phyloP scores from a whole-genome alignment of 1,140 invertebrate species.

The Aphis craccivora region DNA sequence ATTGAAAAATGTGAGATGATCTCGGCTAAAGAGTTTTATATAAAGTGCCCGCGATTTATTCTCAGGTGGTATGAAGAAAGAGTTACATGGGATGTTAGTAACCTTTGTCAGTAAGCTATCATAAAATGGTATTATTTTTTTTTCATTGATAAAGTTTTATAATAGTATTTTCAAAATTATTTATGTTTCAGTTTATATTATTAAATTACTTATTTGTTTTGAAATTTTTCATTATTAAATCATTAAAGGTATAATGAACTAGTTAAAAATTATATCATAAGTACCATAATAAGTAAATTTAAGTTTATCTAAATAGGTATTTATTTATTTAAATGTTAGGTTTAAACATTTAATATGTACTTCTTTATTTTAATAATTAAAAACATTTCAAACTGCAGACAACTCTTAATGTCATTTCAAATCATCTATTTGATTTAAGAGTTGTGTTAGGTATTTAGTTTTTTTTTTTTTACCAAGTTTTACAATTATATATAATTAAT shows the following conservation, averaged over 20 bases:
- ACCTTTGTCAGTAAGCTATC: neutral
- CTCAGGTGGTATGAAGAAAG: neutral
- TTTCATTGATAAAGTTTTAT: neutral
- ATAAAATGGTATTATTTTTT: neutral
- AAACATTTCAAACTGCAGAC: neutral
- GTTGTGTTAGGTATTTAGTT: neutral
- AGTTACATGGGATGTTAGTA: neutral
- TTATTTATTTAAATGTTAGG: neutral
- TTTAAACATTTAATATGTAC: conserved; percentile 1
- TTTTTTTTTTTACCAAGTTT: neutral
- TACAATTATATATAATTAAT: neutral
- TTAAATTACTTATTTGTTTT: neutral
- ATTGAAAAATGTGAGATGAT: conserved; percentile 92
- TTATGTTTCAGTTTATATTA: neutral
- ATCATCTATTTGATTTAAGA: neutral
- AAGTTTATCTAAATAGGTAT: neutral
- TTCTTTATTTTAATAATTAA: neutral
- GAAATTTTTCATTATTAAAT: neutral
- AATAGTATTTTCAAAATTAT: neutral
- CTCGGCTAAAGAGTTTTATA: conserved; percentile 88
- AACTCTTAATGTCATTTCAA: neutral
- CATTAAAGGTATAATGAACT: neutral
- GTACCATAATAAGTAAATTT: neutral
- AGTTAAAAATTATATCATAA: neutral
- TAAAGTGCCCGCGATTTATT: conserved; percentile 79